Conservation (phyloP, 2,888 invertebrate species). For the Germaria angustata region DNA sequence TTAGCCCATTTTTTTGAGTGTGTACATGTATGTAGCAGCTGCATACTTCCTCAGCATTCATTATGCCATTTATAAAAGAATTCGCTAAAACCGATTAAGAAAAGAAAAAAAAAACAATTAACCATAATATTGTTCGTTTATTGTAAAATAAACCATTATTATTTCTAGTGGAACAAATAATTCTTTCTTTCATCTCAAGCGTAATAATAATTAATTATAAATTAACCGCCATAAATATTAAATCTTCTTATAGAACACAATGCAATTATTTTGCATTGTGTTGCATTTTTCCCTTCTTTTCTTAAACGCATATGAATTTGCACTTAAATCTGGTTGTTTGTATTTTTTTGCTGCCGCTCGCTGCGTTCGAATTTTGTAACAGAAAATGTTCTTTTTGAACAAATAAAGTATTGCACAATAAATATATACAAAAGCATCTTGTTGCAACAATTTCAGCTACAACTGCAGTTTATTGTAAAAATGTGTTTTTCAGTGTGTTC, state of each 20-base stretch:
- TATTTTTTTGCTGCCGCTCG: neutral
- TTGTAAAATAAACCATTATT: slow-evolving; percentile 6
- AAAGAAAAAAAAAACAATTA: neutral
- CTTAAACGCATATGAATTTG: slow-evolving; percentile 29
- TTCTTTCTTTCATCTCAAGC: slow-evolving; percentile 6
- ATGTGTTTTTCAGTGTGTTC: slow-evolving; percentile 26
- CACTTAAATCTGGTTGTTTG: slow-evolving; percentile 21
- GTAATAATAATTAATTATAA: slow-evolving; percentile 49
- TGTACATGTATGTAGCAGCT: no score
- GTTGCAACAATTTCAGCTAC: slow-evolving; percentile 1
- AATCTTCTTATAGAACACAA: slow-evolving; percentile 38
- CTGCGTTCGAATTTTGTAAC: neutral
- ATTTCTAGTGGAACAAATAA: slow-evolving; percentile 8
- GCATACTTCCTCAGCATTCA: neutral
- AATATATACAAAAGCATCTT: slow-evolving; percentile 39
- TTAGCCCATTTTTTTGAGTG: no score
- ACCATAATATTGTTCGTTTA: slow-evolving; percentile 14
- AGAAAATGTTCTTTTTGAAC: neutral
- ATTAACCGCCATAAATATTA: slow-evolving; percentile 46
- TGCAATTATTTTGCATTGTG: slow-evolving; percentile 36
- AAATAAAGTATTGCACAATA: slow-evolving; percentile 44
- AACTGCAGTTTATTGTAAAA: slow-evolving; percentile 37
- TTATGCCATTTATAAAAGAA: no score
- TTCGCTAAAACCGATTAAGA: no score
- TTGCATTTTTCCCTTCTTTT: neutral